These are phyloP conservation scores for Typhlichthys eigenmanni DNA, from an alignment of 2,797 vertebrate genomes.

Conservation along the genomic window DNA sequence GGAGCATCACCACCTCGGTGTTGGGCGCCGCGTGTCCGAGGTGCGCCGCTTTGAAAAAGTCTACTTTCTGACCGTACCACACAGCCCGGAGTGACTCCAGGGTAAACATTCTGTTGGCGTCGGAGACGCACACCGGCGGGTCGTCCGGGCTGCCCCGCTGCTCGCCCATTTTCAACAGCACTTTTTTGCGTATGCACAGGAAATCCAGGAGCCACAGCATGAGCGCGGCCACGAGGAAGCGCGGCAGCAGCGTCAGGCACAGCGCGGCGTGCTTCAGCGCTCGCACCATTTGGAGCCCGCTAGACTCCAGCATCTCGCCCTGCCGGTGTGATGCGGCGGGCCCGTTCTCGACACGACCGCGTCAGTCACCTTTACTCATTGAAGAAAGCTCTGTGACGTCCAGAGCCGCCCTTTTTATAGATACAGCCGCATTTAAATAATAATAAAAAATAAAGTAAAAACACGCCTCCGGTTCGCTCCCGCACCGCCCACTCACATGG, in stretches of 20 bases:
- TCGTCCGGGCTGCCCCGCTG: constrained; percentile 80
- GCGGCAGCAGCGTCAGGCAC: constrained; percentile 92
- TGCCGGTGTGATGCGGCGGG: constrained; percentile 53
- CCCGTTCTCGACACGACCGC: constrained; percentile 36
- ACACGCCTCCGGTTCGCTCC: constrained; percentile 84
- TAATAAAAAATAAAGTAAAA: constrained; percentile 76
- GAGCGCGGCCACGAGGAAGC: constrained; percentile 92
- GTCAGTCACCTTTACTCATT: constrained; percentile 65
- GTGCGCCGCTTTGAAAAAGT: constrained; percentile 94
- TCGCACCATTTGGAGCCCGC: constrained; percentile 84
- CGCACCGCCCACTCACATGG: constrained; percentile 94
- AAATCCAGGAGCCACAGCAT: constrained; percentile 97
- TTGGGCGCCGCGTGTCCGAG: constrained; percentile 89
- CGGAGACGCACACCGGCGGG: constrained; percentile 93
- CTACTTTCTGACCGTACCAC: constrained; percentile 97
- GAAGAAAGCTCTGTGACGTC: constrained; percentile 71
- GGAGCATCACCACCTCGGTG: constrained; percentile 90
- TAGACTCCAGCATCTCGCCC: constrained; percentile 84
- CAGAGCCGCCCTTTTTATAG: constrained; percentile 89
- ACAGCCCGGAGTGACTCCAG: constrained; percentile 92
- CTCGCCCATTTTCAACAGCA: constrained; percentile 80
- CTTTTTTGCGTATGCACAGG: constrained; percentile 91
- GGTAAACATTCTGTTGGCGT: constrained; percentile 95
- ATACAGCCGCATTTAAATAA: constrained; percentile 87
- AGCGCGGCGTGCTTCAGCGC: constrained; percentile 88